A percentile compares a stretch with the other conserved stretches of the same genome.
Evolutionary conservation across 1,140 invertebrate genomes (phyloP).

Genomic region (Globodera rostochiensis): DNA sequence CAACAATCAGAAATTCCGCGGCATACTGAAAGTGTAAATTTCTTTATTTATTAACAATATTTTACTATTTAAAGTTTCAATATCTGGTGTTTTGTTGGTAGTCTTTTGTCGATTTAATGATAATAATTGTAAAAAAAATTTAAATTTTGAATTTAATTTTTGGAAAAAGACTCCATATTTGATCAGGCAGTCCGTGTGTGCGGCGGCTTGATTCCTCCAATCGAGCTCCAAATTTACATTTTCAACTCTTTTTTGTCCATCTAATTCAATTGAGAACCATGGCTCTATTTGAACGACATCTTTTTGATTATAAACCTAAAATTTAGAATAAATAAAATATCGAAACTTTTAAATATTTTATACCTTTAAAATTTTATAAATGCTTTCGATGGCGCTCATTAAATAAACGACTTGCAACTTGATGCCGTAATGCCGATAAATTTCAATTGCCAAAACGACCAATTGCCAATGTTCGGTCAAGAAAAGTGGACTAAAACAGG

Average conservation of each 20-base stretch:
- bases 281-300: slow-evolving; percentile 10
- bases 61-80: no score
- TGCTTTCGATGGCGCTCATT: slow-evolving; percentile 51
- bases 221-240: slow-evolving; percentile 58
- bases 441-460: slow-evolving; percentile 37
- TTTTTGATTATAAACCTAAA: background rate
- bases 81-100: no score
- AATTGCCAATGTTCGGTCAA: slow-evolving; percentile 59
- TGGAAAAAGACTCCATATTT: slow-evolving; percentile 48
- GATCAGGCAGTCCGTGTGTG: slow-evolving; percentile 58
- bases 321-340: no score
- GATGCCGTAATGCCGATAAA: slow-evolving; percentile 46
- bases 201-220: slow-evolving; percentile 56
- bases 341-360: background rate
- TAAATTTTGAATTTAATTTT: background rate
- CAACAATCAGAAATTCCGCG: slow-evolving; percentile 52
- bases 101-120: no score
- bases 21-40: slow-evolving; percentile 22
- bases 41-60: slow-evolving; percentile 6
- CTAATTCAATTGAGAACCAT: slow-evolving; percentile 22
- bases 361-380: slow-evolving; percentile 45
- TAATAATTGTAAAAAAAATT: slow-evolving; percentile 5
- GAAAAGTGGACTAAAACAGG: slow-evolving; percentile 55
- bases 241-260: slow-evolving; percentile 22
- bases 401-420: slow-evolving; percentile 52